These are phyloP conservation scores for Phenganax stokvisi DNA, from an alignment of 92 coral and sea anemone species.

Conservation along the genomic window DNA sequence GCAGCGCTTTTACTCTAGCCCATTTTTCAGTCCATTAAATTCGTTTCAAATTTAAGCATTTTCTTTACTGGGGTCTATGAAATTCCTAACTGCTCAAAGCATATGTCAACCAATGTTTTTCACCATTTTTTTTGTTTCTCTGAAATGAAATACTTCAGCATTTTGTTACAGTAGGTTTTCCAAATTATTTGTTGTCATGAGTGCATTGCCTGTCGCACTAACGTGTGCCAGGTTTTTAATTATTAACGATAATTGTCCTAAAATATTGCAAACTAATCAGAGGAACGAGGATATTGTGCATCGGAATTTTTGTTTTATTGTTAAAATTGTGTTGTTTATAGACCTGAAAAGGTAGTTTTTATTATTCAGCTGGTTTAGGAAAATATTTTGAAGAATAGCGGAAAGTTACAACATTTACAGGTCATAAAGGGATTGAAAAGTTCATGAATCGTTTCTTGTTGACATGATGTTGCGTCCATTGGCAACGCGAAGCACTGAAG, in stretches of 20 bases:
- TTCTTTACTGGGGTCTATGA: too few species aligned
- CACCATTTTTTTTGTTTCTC: too few species aligned
- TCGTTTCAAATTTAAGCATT: too few species aligned
- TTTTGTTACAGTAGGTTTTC: too few species aligned
- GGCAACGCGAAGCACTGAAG: conserved; percentile 33
- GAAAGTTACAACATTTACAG: not conserved
- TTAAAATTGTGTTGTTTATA: not conserved
- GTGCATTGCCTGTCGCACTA: too few species aligned
- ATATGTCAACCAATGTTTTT: too few species aligned
- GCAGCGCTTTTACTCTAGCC: too few species aligned
- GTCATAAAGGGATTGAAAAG: conserved; percentile 20
- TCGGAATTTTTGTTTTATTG: not conserved
- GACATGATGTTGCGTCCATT: conserved; percentile 30
- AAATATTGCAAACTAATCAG: not conserved
- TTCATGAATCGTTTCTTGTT: conserved; percentile 31
- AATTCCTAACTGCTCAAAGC: too few species aligned
- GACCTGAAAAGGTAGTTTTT: not conserved
- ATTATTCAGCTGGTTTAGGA: not conserved
- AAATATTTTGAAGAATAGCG: not conserved
- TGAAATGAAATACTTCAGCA: too few species aligned
- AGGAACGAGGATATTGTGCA: not conserved
- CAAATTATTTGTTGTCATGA: too few species aligned
- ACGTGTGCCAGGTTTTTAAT: conserved; percentile 9
- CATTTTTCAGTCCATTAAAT: too few species aligned
- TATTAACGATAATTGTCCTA: conserved; percentile 30